A percentile compares a stretch with the other conserved stretches of the same genome.
Evolutionary conservation across 2,888 invertebrate genomes (phyloP).

Genomic region (Tachystola acroxantha): DNA sequence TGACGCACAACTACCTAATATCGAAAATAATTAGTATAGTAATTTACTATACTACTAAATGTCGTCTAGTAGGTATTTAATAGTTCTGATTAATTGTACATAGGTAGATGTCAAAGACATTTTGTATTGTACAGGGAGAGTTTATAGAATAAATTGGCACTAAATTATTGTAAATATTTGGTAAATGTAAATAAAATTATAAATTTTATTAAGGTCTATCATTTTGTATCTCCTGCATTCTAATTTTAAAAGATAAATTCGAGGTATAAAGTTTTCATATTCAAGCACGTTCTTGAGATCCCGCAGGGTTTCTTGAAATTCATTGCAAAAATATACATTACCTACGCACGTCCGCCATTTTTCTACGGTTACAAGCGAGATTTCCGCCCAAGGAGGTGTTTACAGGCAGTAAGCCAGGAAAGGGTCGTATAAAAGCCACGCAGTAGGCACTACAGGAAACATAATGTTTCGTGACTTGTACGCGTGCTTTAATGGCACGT

Average conservation of each 20-base stretch:
- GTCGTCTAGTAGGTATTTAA: constrained; percentile 21
- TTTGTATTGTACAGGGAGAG: constrained; percentile 21
- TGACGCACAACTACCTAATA: constrained; percentile 25
- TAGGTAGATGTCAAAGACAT: constrained; percentile 9
- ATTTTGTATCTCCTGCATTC: not conserved
- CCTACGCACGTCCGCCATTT: constrained; percentile 3
- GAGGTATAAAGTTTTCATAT: not conserved
- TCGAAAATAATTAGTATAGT: constrained; percentile 24
- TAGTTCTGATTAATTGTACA: constrained; percentile 8
- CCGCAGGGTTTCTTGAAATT: not conserved
- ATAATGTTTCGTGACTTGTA: constrained; percentile 5
- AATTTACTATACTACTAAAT: constrained; percentile 10
- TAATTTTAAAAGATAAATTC: not conserved
- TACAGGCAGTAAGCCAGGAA: constrained; percentile 5
- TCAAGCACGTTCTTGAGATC: not conserved
- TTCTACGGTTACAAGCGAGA: constrained; percentile 1
- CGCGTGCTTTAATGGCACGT: constrained; percentile 1
- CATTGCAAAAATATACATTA: constrained; percentile 3
- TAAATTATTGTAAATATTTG: constrained; percentile 14
- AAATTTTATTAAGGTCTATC: constrained; percentile 5
- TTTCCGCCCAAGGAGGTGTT: constrained; percentile 7
- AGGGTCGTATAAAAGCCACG: constrained; percentile 8
- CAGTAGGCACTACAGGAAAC: constrained; percentile 1
- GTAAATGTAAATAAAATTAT: constrained; percentile 18
- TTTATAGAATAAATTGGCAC: constrained; percentile 11